Percentiles rank a stretch among this genome's conserved stretches.
These are phyloP conservation scores for Strongylocentrotus purpuratus DNA, from an alignment of 35 echinoderm and acorn worm genomes.

Conservation along the genomic window DNA sequence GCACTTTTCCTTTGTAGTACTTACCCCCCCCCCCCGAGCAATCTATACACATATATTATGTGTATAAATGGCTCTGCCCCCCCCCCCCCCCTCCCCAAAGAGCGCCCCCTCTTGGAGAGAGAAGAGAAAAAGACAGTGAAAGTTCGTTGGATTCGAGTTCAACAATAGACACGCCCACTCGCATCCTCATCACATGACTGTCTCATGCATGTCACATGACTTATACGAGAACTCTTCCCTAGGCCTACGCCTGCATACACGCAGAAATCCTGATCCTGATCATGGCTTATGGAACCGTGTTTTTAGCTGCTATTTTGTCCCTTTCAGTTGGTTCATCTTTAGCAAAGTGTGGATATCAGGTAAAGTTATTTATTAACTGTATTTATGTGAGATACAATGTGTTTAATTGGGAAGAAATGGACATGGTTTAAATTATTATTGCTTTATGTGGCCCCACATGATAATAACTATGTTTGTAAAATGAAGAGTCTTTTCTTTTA, in stretches of 20 bases:
- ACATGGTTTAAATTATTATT: not conserved
- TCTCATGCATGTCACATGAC: not conserved
- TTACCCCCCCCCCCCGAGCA: too few relatives aligned
- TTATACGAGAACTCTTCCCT: not conserved
- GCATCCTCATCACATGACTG: not conserved
- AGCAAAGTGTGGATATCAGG: constrained; percentile 52
- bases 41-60: too few relatives aligned
- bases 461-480: not conserved
- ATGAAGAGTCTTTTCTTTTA: not conserved
- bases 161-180: not conserved
- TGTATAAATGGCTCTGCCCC: too few relatives aligned
- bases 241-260: too few relatives aligned
- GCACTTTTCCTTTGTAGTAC: too few relatives aligned
- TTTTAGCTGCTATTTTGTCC: not conserved
- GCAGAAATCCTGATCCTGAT: too few relatives aligned
- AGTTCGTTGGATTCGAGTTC: too few relatives aligned
- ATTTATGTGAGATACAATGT: not conserved
- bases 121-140: too few relatives aligned
- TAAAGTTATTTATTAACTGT: not conserved
- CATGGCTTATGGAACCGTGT: not conserved
- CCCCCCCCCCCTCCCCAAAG: too few relatives aligned
- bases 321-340: not conserved
- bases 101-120: too few relatives aligned
- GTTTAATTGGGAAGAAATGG: not conserved
- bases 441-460: not conserved